These are phyloP conservation scores for Danaus melanippus DNA, from an alignment of 1,140 invertebrate species.

Conservation along the genomic window DNA sequence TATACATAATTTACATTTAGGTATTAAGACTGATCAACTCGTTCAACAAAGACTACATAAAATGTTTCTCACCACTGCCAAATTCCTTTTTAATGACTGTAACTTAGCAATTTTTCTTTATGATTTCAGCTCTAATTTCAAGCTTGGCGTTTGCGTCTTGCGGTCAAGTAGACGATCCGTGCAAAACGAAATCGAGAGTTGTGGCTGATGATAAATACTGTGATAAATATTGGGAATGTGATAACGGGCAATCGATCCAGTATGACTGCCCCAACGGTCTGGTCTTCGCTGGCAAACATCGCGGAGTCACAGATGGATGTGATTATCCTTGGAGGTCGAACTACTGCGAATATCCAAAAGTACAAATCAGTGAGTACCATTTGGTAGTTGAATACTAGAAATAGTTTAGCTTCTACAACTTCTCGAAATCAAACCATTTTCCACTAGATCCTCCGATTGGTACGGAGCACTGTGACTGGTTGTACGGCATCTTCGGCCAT, in stretches of 20 bases:
- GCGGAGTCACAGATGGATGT: conserved; percentile 88
- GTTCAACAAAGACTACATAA: no score
- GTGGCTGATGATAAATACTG: conserved; percentile 86
- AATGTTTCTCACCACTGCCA: no score
- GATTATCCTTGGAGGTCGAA: conserved; percentile 92
- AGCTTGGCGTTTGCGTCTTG: conserved; percentile 33
- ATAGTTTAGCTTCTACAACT: no score
- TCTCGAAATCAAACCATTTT: not conserved
- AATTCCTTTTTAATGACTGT: no score
- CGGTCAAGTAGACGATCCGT: conserved; percentile 78
- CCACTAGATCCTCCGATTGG: conserved; percentile 84
- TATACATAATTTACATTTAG: no score
- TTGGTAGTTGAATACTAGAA: no score
- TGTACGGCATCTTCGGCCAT: conserved; percentile 94
- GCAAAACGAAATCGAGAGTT: conserved; percentile 82
- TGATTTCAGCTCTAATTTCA: conserved; percentile 36
- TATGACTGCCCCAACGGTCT: conserved; percentile 93
- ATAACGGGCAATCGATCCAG: conserved; percentile 80
- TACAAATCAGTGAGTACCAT: conserved; percentile 59
- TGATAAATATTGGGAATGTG: conserved; percentile 90
- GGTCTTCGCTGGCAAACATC: conserved; percentile 89
- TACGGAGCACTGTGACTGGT: conserved; percentile 92
- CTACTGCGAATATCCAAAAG: conserved; percentile 81
- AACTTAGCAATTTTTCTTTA: conserved; percentile 9
- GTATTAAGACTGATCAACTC: no score